Evolutionary conservation across 2,113 vertebrate genomes (phyloP), one percentile per base, ranked within the genome.

Genomic region (Ailurus styani): DNA sequence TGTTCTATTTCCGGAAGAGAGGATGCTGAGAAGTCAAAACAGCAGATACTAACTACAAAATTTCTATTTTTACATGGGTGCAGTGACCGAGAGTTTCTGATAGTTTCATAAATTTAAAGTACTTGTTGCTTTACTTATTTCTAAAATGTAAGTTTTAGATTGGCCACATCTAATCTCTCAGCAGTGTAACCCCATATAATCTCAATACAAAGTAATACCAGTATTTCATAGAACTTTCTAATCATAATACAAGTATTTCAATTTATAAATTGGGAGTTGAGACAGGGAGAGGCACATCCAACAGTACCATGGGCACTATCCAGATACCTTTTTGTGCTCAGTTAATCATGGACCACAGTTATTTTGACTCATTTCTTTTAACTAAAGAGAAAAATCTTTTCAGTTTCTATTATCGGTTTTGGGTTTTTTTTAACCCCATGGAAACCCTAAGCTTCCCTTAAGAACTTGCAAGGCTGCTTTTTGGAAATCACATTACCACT

Each of bases 361-460:
- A 73, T 73, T 75, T 83, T 68, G 37, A 20, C 8, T 85, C 1
- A 47, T 68, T 64, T 78, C 18, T 88, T 34, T 90, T 91, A 50
- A 23, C 83, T 90, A 50, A 23, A 73, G n/a, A 68, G 84, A 89
- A 7, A 77, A 27, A 55, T 17, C 3, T 29, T 54, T 23, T 62
- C 15, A 25, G 55, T 77, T 68, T 81, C 7, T 97, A 83, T 92
- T 50, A 68, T 75, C 45, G 87, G 7, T 23, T 27, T 79, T 54
- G 42, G 13, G 17, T 0, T 1, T 68, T 73, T 40, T 47, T 31
- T 34, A 1, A 5, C 8, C 10, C 3, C 15, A 20, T 50, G 7
- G n/a, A 96, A 91, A 50, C 50, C 31, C 54, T 70, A 73, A 70
- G 6, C 89, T 12, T 86, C 9, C 54, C 75, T 97, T 95, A 68